These are phyloP conservation scores for Petrolisthes manimaculis DNA, from an alignment of 2,888 invertebrate genomes.

Conservation along the genomic window DNA sequence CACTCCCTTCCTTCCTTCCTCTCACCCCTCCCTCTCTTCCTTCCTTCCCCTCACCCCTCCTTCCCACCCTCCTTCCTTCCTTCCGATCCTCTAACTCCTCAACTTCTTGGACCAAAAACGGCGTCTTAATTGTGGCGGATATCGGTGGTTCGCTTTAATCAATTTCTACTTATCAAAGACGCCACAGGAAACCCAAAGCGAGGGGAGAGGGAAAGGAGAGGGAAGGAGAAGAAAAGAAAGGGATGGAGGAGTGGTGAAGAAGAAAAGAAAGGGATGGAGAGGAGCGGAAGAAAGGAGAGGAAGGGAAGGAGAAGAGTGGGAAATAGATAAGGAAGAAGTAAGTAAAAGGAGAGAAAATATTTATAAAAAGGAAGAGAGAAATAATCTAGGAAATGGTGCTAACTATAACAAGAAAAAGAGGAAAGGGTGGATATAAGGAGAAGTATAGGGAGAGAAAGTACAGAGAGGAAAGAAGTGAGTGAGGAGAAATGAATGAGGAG, in stretches of 20 bases:
- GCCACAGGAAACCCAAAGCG: conserved; percentile 38
- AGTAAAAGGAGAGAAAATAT: neutral
- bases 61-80: neutral
- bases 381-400: neutral
- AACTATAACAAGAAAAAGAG: neutral
- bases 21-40: neutral
- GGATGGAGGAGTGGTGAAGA: neutral
- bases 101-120: conserved; percentile 19
- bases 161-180: conserved; percentile 58
- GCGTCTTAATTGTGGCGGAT: conserved; percentile 49
- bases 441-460: neutral
- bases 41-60: neutral
- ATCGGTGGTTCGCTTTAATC: conserved; percentile 50
- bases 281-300: neutral
- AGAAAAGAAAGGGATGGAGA: neutral
- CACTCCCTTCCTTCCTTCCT: neutral
- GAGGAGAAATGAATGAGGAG: too few relatives aligned
- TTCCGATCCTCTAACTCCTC: neutral
- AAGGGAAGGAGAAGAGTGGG: neutral
- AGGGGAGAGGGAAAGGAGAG: conserved; percentile 9
- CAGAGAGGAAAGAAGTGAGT: too few relatives aligned
- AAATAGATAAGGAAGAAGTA: neutral
- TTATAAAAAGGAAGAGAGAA: neutral
- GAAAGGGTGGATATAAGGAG: neutral
- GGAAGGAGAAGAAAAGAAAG: neutral